These are phyloP conservation scores for Entomobrya multifasciata DNA, from an alignment of 2,888 invertebrate genomes.

Conservation along the genomic window DNA sequence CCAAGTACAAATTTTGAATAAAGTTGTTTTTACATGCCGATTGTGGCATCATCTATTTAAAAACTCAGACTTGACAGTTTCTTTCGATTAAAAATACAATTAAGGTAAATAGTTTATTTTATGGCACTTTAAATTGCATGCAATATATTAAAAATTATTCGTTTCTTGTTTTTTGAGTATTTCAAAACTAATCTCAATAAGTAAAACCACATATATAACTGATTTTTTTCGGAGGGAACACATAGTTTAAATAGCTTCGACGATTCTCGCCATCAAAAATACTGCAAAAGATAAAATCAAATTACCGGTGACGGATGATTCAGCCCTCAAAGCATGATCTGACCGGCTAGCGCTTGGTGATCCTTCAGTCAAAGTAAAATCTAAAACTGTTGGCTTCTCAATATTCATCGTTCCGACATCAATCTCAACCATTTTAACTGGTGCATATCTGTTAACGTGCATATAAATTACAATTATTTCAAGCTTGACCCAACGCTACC, in stretches of 20 bases:
- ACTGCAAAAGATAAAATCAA: conserved; percentile 30
- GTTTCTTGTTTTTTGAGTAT: background rate
- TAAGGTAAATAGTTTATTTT: too few relatives aligned
- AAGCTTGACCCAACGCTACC: background rate
- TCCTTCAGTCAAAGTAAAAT: conserved; percentile 60
- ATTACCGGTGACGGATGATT: conserved; percentile 53
- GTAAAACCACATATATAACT: too few relatives aligned
- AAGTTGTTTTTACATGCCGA: too few relatives aligned
- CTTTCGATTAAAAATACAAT: too few relatives aligned
- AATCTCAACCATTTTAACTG: conserved; percentile 70
- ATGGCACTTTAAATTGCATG: background rate
- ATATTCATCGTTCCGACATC: conserved; percentile 46
- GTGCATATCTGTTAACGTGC: conserved; percentile 65
- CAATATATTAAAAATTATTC: background rate
- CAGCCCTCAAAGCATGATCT: background rate
- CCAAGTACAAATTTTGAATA: too few relatives aligned
- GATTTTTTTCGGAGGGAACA: background rate
- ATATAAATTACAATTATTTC: too few relatives aligned
- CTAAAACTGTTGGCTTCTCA: conserved; percentile 64
- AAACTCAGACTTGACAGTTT: too few relatives aligned
- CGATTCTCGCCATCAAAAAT: background rate
- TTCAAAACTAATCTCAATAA: background rate
- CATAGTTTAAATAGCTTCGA: background rate
- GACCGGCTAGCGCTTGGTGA: background rate
- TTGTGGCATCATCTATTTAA: too few relatives aligned